phyloP scores from a whole-genome alignment of 1,140 invertebrate genomes.

The Heliconius himera region DNA sequence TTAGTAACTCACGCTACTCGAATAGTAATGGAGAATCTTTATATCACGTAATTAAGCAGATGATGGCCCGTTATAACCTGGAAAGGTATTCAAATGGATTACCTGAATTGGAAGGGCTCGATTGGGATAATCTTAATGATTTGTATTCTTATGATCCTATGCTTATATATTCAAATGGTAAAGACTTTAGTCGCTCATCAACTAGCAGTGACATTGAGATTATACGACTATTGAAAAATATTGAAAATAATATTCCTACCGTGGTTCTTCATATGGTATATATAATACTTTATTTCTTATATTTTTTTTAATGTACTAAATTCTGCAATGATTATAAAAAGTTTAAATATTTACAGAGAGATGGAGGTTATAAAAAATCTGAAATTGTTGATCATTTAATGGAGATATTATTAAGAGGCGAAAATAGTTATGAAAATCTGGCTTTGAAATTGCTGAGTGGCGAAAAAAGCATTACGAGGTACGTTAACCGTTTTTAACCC shows the following conservation, averaged over 20 bases:
- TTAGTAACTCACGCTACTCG: slow-evolving; percentile 36
- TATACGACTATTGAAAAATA: slow-evolving; percentile 54
- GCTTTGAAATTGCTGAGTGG: slow-evolving; percentile 50
- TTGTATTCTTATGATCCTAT: slow-evolving; percentile 61
- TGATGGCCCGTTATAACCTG: slow-evolving; percentile 67
- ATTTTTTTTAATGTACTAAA: background rate
- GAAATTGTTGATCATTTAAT: slow-evolving; percentile 70
- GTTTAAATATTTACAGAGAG: slow-evolving; percentile 62
- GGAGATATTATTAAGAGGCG: slow-evolving; percentile 60
- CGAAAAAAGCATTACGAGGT: slow-evolving; percentile 48
- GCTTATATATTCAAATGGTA: slow-evolving; percentile 72
- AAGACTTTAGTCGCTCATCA: slow-evolving; percentile 56
- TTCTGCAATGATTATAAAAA: background rate
- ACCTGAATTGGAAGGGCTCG: slow-evolving; percentile 54
- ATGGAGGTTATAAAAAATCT: slow-evolving; percentile 63
- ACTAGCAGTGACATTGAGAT: slow-evolving; percentile 44
- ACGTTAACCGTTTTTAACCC: slow-evolving; percentile 13
- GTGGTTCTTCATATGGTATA: slow-evolving; percentile 64
- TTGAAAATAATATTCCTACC: slow-evolving; percentile 63
- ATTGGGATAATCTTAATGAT: slow-evolving; percentile 55
- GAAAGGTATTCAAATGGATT: slow-evolving; percentile 72
- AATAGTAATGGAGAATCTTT: slow-evolving; percentile 54
- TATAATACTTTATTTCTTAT: slow-evolving; percentile 25
- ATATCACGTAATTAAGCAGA: slow-evolving; percentile 65
- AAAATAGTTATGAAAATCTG: slow-evolving; percentile 64